Base-by-base conservation (phyloP, 1,140 invertebrate species). In the Agraylea sexmaculata region DNA sequence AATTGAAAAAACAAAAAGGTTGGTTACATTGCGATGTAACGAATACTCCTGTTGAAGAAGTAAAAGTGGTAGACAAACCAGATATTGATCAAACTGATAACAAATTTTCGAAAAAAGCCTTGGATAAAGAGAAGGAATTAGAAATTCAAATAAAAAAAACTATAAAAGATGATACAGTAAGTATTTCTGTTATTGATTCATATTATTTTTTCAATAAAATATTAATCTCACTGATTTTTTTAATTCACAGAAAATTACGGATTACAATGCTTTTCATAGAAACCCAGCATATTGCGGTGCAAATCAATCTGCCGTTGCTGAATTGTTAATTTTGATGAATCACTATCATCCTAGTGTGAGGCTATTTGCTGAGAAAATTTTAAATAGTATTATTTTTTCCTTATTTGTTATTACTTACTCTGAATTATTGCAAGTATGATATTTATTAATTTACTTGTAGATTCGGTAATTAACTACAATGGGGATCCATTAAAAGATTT, bases 401-500 rank as follows among this genome's bases (percentile, higher is more conserved):
- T 18, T 39, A n/a, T 29, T 40, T 29, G 4, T 18, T n/a, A n/a
- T 31, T 40, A 10, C 19, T 28, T 31, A 15, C 8, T 20, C 16
- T 33, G 23, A 15, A 17, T 46, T 41, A 36, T 33, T 15, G 40
- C 41, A 30, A 32, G n/a, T n/a, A n/a, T n/a, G n/a, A n/a, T 27
- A 40, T 28, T 38, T 44, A 42, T 53, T 43, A 37, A 40, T 34
- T n/a, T 44, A 34, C 53, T 59, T 57, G 11, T 51, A 81, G 79
- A 74, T 21, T 68, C 76, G 59, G 50, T 64, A 36, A 83, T 96
- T 21, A 69, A 77, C 17, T 97, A 97, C 55, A 73, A 75, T 37
- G 92, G 94, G 0, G 89, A 98, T 68, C 92, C 93, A 0, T 60
- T 97, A 1, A 74, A 86, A 54, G 93, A 98, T 64, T 91, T 96